Base-by-base conservation (phyloP, 2,113 vertebrate species). In the Hemichromis elongatus region DNA sequence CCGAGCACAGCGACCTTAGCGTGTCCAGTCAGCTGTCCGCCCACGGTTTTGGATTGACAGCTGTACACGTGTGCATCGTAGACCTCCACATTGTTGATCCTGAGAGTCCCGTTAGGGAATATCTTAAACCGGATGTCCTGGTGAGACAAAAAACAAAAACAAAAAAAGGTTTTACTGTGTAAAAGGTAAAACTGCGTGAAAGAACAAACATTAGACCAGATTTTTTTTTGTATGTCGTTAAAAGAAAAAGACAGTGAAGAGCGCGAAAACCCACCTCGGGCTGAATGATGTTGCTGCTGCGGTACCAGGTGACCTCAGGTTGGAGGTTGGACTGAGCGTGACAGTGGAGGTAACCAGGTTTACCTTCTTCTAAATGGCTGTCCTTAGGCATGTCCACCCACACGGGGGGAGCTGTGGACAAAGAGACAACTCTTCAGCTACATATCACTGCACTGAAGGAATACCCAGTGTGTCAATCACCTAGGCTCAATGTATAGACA, bases 21-120 rank as follows among this genome's bases (percentile, higher is more conserved):
- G 0, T 96, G 96, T 21, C 96, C 98, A 40, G 92, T 96, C 4
- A 99, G 96, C 79, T 90, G 92, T 57, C 98, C 99, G 0, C 96
- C 98, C 0, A 90, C 94, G 0, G 97, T 98, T 90, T 94, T 97
- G 93, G 97, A 97, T 90, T 97, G 94, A 0, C 99, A 99, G 90
- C 95, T 96, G 90, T 98, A 99, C 61, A 95, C 82, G 0, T 96
- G 97, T 0, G 97, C 97, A 0, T 99, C 99, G 0, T 99, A 99
- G 10, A 99, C 98, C 92, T 99, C 98, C 92, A 99, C 98, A 0
- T 91, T 98, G 94, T 98, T 98, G 95, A 99, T 98, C 84, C 97
- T 96, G 85, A 99, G 95, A 0, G 97, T 98, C 84, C 99, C 99
- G 0, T 99, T 99, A 70, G 96, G 90, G 3, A 97, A 98, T 63